phyloP scores from a whole-genome alignment of 2,888 invertebrate species.

The Drosophila yooni region DNA sequence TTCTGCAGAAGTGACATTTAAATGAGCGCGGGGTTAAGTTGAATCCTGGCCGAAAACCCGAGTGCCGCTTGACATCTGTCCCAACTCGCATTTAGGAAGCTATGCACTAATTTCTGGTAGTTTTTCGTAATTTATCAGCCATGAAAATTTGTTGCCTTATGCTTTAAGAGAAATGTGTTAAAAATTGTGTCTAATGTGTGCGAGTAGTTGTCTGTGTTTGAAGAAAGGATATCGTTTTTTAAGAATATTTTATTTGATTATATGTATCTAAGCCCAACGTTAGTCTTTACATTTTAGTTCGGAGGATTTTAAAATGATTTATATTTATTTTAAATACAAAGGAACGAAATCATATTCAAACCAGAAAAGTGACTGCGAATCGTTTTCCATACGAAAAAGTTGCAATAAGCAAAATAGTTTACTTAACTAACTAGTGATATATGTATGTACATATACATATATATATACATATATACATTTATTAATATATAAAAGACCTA shows the following conservation, averaged over 20 bases:
- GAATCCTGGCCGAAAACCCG: slow-evolving; percentile 5
- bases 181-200: slow-evolving; percentile 1
- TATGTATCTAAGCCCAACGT: neutral
- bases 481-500: too few species aligned
- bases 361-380: neutral
- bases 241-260: neutral
- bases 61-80: slow-evolving; percentile 72
- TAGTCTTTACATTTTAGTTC: neutral
- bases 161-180: slow-evolving; percentile 20
- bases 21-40: slow-evolving; percentile 61
- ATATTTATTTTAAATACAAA: neutral
- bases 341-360: neutral
- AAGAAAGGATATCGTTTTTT: neutral
- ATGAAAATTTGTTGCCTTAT: slow-evolving; percentile 46
- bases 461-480: neutral
- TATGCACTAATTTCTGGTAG: slow-evolving; percentile 67
- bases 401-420: neutral
- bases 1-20: slow-evolving; percentile 70
- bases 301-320: neutral
- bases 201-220: slow-evolving; percentile 1
- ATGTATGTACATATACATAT: too few species aligned
- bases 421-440: too few species aligned
- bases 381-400: neutral
- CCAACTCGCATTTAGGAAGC: slow-evolving; percentile 51
- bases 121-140: slow-evolving; percentile 56